Percentiles rank a stretch among this genome's conserved stretches.
Evolutionary conservation across 2,888 invertebrate species (phyloP).

Genomic region (Ormyrus labotus): DNA sequence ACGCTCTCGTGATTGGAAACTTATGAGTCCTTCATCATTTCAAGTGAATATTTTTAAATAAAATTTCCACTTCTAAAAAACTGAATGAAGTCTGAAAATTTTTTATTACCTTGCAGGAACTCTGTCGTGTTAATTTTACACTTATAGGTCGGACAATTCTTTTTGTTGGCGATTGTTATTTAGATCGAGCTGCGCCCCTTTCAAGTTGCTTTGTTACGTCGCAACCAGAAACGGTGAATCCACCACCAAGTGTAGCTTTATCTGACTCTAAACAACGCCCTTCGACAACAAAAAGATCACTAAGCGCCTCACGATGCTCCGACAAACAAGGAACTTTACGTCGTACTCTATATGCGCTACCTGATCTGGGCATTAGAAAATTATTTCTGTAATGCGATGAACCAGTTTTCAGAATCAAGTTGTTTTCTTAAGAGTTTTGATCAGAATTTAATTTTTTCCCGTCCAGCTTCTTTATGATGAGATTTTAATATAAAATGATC

Average conservation of each 20-base stretch:
- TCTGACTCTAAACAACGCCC: neutral
- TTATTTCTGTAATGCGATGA: constrained; percentile 44
- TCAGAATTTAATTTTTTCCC: constrained; percentile 2
- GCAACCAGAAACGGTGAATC: constrained; percentile 15
- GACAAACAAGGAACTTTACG: constrained; percentile 42
- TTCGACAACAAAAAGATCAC: constrained; percentile 20
- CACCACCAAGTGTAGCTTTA: neutral
- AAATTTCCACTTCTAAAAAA: neutral
- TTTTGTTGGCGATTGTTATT: constrained; percentile 60
- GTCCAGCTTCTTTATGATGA: no score
- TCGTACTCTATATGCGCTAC: constrained; percentile 54
- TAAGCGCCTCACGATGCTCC: constrained; percentile 47
- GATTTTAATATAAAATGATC: no score
- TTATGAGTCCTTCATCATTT: constrained; percentile 58
- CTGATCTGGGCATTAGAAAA: constrained; percentile 53
- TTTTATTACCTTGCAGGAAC: neutral
- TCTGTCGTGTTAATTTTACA: neutral
- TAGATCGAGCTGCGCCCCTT: constrained; percentile 53
- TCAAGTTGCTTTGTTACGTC: constrained; percentile 33
- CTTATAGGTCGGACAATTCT: constrained; percentile 60
- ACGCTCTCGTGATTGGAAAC: constrained; percentile 52
- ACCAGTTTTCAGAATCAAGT: neutral
- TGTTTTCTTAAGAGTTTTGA: constrained; percentile 9
- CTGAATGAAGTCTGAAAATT: neutral
- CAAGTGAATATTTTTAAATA: constrained; percentile 56